phyloP scores from a whole-genome alignment of 2,113 vertebrate species.

The Actenoides lindsayi region DNA sequence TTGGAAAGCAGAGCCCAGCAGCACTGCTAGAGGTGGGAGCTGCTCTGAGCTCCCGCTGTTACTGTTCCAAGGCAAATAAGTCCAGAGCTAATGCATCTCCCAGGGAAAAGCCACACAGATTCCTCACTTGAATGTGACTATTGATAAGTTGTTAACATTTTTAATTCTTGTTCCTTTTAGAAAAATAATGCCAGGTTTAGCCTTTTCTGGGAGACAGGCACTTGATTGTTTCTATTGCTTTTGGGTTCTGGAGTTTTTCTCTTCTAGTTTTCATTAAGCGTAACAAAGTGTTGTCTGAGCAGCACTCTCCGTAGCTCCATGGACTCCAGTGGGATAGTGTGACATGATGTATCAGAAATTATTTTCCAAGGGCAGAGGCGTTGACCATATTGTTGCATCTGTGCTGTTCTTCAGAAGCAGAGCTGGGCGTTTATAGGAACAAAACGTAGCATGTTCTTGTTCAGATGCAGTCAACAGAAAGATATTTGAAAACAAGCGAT shows the following conservation, averaged over 20 bases:
- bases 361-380: background rate
- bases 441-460: background rate
- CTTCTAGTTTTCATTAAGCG: background rate
- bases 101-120: background rate
- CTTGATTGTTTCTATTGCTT: background rate
- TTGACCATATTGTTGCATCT: background rate
- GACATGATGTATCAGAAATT: background rate
- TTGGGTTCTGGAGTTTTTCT: background rate
- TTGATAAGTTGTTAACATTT: background rate
- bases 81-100: background rate
- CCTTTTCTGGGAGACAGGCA: background rate
- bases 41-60: background rate
- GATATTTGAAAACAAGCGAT: slow-evolving; percentile 17
- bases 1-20: background rate
- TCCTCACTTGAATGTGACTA: background rate
- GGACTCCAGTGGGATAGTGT: background rate
- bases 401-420: background rate
- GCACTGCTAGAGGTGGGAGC: background rate
- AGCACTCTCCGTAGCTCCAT: background rate
- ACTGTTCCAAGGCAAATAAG: background rate
- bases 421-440: background rate
- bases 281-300: background rate
- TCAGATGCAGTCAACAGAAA: background rate
- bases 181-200: background rate
- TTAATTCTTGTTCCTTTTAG: background rate